Evolutionary conservation across 2,113 vertebrate species (phyloP).

Genomic region (Sciurus niger): DNA sequence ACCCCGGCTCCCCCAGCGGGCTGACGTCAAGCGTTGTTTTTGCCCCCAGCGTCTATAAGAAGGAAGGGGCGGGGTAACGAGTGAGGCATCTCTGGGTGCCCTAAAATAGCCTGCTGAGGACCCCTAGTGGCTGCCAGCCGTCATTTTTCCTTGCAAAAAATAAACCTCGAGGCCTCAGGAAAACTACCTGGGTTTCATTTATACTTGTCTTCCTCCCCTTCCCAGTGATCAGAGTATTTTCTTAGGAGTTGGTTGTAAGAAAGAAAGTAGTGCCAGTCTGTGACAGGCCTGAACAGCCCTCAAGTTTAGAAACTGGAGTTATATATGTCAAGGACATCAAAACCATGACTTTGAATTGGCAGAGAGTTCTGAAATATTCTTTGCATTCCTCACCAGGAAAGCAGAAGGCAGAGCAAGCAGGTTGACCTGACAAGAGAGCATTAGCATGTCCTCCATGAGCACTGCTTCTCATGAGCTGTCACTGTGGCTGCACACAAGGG

Average conservation of each 20-base stretch:
- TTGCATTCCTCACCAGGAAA: background rate
- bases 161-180: background rate
- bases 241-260: background rate
- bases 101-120: conserved; percentile 83
- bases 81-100: accelerated
- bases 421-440: background rate
- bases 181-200: background rate
- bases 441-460: accelerated
- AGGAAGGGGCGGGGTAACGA: conserved; percentile 1
- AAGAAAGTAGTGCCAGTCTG: background rate
- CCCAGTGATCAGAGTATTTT: background rate
- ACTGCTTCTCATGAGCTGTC: background rate
- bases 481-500: accelerated
- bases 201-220: background rate
- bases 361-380: background rate
- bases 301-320: background rate
- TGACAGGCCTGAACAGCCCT: background rate
- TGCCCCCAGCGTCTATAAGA: conserved; percentile 25
- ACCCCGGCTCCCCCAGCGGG: background rate
- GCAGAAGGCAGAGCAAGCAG: background rate
- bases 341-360: background rate
- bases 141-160: conserved; percentile 59
- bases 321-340: background rate
- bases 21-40: conserved; percentile 76
- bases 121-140: conserved; percentile 85